Evolutionary conservation across 2,888 invertebrate genomes (phyloP), one percentile per base, ranked within the genome.

Genomic region (Leucania comma): DNA sequence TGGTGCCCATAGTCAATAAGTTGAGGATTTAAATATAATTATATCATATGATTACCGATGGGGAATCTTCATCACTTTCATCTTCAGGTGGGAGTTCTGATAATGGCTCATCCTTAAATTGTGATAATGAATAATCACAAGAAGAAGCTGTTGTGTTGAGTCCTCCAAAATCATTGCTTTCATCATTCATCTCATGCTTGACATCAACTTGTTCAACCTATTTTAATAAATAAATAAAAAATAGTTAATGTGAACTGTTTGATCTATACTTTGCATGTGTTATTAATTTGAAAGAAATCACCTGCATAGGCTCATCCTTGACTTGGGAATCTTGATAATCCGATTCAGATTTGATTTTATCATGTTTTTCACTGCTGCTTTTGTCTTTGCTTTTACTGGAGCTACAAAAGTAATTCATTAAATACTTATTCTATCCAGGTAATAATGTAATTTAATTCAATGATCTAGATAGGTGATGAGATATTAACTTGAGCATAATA

Each of bases 11-110:
- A 48, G 53, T 22, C 10, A 53, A 62, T 46, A 64, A 60, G 35
- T 32, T 53, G 1, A 61, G 22, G 17, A 46, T 46, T 35, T 6
- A 59, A 58, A 62, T 68, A 17, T 26, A 51, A 72, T 38, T 38
- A 53, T 35, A 56, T 68, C 9, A 72, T 58, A 70, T 24, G 89
- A 94, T 95, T 96, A 98, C 98, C 96, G 98, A 92, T 83, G 98
- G 98, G 61, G 97, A 89, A 91, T 98, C 98, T 89, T 98, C 98
- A 80, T 98, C 98, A 79, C 97, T 97, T 3, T 97, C 97, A 22
- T 96, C 96, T 87, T 92, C 96, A 56, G 89, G 91, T 22, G 93
- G 92, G 22, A 95, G 86, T 76, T 95, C 96, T 22, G 95, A 93
- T 6, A 96, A 90, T 22, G 96, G 96, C 86, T 97, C 96, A 83